A percentile compares a stretch with the other conserved stretches of the same genome.
These are phyloP conservation scores for Psylliodes chrysocephalus DNA, from an alignment of 2,888 invertebrate species.

Conservation along the genomic window DNA sequence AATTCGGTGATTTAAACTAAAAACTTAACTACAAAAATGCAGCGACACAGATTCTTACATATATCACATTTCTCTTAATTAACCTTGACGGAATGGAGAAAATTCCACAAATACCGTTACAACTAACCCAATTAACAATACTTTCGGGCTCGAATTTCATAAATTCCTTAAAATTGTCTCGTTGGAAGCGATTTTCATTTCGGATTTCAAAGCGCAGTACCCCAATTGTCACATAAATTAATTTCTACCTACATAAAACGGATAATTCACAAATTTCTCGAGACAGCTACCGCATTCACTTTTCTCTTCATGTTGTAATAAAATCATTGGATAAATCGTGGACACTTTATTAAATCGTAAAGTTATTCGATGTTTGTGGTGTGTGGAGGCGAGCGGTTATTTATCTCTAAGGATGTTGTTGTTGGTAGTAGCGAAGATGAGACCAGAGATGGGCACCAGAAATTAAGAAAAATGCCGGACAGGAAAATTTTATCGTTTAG, in stretches of 20 bases:
- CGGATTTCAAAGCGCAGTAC: slow-evolving; percentile 11
- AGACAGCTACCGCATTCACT: slow-evolving; percentile 28
- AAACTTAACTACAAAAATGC: too few species aligned
- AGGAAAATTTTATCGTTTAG: too few species aligned
- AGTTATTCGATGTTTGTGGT: slow-evolving; percentile 13
- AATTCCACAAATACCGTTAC: slow-evolving; percentile 18
- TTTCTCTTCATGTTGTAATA: slow-evolving; percentile 28
- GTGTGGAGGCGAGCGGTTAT: slow-evolving; percentile 35
- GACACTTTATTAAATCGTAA: slow-evolving; percentile 37
- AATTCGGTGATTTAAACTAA: too few species aligned
- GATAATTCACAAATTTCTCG: slow-evolving; percentile 34
- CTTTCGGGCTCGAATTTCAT: slow-evolving; percentile 23
- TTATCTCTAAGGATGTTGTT: slow-evolving; percentile 28
- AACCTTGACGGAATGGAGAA: slow-evolving; percentile 1
- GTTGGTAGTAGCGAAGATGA: slow-evolving; percentile 33
- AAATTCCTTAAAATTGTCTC: slow-evolving; percentile 20
- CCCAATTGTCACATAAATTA: slow-evolving; percentile 36
- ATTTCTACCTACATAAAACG: slow-evolving; percentile 27
- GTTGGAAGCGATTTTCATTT: slow-evolving; percentile 16
- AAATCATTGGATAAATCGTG: slow-evolving; percentile 37
- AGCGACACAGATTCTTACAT: too few species aligned
- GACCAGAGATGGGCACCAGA: slow-evolving; percentile 2
- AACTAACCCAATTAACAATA: slow-evolving; percentile 23
- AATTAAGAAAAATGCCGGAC: too few species aligned
- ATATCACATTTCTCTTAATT: too few species aligned